Conservation (phyloP, 2,888 invertebrate species). For the Ernsta delagoae region DNA sequence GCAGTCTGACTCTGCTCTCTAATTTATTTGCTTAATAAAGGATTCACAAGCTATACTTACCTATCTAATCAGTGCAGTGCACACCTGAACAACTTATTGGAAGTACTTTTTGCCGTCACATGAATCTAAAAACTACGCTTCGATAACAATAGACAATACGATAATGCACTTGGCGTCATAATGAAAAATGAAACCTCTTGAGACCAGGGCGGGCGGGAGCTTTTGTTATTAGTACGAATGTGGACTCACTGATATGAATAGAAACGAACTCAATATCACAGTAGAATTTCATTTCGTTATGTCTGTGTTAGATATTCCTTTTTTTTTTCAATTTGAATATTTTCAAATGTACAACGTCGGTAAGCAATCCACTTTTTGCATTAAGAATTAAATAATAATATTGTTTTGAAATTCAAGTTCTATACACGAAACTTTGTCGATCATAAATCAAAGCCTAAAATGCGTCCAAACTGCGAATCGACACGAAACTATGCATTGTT, state of each 20-base stretch:
- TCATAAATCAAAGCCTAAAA: constrained; percentile 2
- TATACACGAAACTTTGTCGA: no score
- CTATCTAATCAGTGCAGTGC: not conserved
- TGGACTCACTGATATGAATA: constrained; percentile 15
- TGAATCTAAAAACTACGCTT: constrained; percentile 6
- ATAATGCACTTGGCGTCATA: constrained; percentile 45
- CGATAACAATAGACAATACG: constrained; percentile 36
- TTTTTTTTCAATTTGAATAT: not conserved
- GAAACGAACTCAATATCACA: constrained; percentile 7
- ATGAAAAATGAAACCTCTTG: constrained; percentile 41
- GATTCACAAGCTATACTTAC: no score
- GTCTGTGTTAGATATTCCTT: not conserved
- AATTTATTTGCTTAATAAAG: no score
- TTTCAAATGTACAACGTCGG: not conserved
- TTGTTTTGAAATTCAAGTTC: no score
- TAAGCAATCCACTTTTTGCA: no score
- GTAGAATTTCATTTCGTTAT: not conserved
- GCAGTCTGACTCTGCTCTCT: no score
- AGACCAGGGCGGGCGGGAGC: constrained; percentile 38
- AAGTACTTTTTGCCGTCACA: not conserved
- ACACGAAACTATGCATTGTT: constrained; percentile 20
- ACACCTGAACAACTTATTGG: not conserved
- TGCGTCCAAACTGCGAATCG: not conserved
- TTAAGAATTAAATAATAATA: no score
- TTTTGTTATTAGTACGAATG: constrained; percentile 39